Evolutionary conservation across 92 coral and sea anemone genomes (phyloP).

Genomic region (Siderastrea siderea): DNA sequence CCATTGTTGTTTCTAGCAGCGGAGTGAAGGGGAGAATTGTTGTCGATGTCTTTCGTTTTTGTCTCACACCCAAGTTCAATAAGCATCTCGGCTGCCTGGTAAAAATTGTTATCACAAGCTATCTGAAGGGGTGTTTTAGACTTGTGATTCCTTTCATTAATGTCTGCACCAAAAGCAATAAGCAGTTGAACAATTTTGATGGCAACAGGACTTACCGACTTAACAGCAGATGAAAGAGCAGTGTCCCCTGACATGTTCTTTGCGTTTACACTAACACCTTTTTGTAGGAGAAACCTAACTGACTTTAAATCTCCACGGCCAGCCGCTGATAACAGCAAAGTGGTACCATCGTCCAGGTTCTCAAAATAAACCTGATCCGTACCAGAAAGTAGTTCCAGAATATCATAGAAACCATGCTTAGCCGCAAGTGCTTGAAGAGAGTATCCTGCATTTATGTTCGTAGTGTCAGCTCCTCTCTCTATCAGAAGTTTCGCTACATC

Average conservation of each 20-base stretch:
- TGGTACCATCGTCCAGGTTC: background rate
- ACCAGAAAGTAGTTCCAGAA: slow-evolving; percentile 9
- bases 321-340: background rate
- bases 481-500: background rate
- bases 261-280: background rate
- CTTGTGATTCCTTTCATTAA: background rate
- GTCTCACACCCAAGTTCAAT: slow-evolving; percentile 21
- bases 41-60: background rate
- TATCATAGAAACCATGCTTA: background rate
- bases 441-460: background rate
- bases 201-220: background rate
- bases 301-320: background rate
- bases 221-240: background rate
- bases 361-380: background rate
- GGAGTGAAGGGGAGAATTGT: background rate
- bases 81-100: background rate
- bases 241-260: background rate
- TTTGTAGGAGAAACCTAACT: slow-evolving; percentile 1
- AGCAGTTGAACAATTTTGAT: background rate
- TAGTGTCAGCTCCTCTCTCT: slow-evolving; percentile 28
- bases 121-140: background rate
- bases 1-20: background rate
- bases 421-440: slow-evolving; percentile 4
- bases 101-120: background rate
- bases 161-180: background rate